These are phyloP conservation scores for Meandrusa payeni DNA, from an alignment of 2,888 invertebrate species.

Conservation along the genomic window DNA sequence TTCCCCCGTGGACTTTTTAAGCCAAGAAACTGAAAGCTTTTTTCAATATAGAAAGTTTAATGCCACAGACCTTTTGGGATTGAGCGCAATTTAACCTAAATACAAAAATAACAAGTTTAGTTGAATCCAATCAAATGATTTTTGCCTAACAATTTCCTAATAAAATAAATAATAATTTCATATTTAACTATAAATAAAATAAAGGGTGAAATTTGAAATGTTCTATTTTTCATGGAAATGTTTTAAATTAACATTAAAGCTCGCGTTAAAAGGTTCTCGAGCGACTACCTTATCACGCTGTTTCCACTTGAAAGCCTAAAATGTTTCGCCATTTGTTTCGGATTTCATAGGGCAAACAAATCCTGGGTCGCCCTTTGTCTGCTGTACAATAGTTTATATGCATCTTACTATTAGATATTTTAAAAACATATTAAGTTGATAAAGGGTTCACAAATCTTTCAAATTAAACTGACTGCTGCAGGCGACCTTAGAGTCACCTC, in stretches of 20 bases:
- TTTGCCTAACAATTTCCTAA: too few relatives aligned
- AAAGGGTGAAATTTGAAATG: not conserved
- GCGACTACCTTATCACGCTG: conserved; percentile 5
- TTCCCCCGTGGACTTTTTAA: conserved; percentile 1
- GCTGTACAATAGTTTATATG: not conserved
- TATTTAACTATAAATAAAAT: too few relatives aligned
- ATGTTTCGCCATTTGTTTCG: conserved; percentile 26
- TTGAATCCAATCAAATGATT: too few relatives aligned
- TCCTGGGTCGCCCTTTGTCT: conserved; percentile 31
- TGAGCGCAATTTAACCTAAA: too few relatives aligned
- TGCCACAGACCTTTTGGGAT: not conserved
- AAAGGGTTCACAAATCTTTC: too few relatives aligned
- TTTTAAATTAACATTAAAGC: conserved; percentile 2
- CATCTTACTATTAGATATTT: too few relatives aligned
- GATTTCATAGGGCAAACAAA: conserved; percentile 32
- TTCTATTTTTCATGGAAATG: not conserved
- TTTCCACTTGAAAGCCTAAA: conserved; percentile 13
- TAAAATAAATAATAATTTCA: too few relatives aligned
- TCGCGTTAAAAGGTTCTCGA: conserved; percentile 7
- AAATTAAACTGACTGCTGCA: too few relatives aligned
- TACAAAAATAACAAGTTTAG: too few relatives aligned
- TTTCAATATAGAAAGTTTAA: conserved; percentile 7
- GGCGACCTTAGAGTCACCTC: too few relatives aligned
- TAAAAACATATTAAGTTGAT: too few relatives aligned
- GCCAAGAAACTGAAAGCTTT: conserved; percentile 6